Evolutionary conservation across 2,797 vertebrate species (phyloP).

Genomic region (Rhinichthys osculus): DNA sequence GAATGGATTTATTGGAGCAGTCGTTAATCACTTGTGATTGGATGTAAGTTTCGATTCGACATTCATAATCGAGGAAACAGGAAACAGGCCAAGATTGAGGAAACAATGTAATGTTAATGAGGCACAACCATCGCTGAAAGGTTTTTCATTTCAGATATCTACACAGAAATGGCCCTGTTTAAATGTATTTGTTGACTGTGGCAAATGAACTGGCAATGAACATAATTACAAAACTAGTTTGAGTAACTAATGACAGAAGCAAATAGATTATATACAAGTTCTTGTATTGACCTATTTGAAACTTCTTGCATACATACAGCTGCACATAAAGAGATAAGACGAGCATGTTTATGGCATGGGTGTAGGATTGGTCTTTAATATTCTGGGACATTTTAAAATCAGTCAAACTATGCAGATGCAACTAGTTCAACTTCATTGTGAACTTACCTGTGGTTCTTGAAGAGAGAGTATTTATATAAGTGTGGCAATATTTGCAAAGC

Average conservation of each 20-base stretch:
- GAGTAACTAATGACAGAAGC: slow-evolving; percentile 13
- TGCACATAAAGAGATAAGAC: neutral
- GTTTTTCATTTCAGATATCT: slow-evolving; percentile 36
- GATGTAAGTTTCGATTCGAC: slow-evolving; percentile 26
- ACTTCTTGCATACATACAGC: neutral
- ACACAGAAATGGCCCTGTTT: slow-evolving; percentile 35
- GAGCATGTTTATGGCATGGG: neutral
- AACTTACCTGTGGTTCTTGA: neutral
- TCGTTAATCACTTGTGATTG: slow-evolving; percentile 44
- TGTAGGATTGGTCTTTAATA: neutral
- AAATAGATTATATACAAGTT: slow-evolving; percentile 30
- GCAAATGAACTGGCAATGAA: slow-evolving; percentile 41
- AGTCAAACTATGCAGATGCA: neutral
- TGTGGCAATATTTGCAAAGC: neutral
- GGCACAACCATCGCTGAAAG: slow-evolving; percentile 33
- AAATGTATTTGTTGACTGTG: slow-evolving; percentile 30
- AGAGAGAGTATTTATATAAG: neutral
- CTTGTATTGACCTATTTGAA: slow-evolving; percentile 52
- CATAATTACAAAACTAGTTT: slow-evolving; percentile 42
- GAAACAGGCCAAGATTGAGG: slow-evolving; percentile 21
- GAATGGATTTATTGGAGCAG: slow-evolving; percentile 45
- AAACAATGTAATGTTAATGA: slow-evolving; percentile 51
- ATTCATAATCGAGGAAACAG: slow-evolving; percentile 51
- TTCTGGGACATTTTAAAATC: neutral
- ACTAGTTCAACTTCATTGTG: too few relatives aligned